These are phyloP conservation scores for Phengaris arion DNA, from an alignment of 2,888 invertebrate genomes.

Conservation along the genomic window DNA sequence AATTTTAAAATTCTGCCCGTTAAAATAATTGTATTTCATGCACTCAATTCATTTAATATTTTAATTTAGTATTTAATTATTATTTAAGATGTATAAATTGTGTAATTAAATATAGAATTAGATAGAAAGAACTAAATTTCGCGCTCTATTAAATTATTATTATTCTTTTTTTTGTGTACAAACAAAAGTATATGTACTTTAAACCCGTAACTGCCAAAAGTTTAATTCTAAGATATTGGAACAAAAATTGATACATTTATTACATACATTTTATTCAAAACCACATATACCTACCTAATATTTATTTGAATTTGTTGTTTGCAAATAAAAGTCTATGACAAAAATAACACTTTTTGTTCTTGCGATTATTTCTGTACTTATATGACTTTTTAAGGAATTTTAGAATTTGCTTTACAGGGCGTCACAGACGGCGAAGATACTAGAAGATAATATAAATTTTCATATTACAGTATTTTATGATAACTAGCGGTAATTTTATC, in stretches of 20 bases:
- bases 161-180: not conserved
- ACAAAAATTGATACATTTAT: not conserved
- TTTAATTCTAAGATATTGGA: constrained; percentile 19
- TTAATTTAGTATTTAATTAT: not conserved
- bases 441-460: too few species aligned
- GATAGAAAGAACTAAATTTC: constrained; percentile 16
- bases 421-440: too few species aligned
- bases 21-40: not conserved
- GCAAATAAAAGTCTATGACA: too few species aligned
- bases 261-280: not conserved
- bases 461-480: too few species aligned
- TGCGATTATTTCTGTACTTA: not conserved
- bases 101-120: constrained; percentile 20
- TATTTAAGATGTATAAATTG: constrained; percentile 14
- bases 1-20: not conserved
- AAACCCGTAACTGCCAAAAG: constrained; percentile 6
- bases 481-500: too few species aligned
- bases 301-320: not conserved
- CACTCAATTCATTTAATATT: not conserved
- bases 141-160: not conserved
- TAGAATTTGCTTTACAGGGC: not conserved
- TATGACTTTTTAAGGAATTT: not conserved
- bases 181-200: not conserved
- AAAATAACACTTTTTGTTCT: too few species aligned
- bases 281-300: not conserved